phyloP scores from a whole-genome alignment of 2,888 invertebrate genomes.

The Malthinus seriepunctatus region DNA sequence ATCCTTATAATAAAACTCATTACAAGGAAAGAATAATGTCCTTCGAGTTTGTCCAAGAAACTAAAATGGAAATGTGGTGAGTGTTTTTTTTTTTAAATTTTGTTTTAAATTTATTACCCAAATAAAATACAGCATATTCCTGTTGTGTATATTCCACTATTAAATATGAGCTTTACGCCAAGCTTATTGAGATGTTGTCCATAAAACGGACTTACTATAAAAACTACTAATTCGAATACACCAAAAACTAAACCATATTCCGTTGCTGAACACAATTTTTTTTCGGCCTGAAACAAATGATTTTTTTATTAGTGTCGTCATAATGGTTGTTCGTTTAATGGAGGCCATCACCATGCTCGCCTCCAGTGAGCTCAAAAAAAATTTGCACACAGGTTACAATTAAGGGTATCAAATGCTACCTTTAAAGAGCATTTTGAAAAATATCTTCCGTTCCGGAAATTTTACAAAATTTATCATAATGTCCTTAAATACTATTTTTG shows the following conservation, averaged over 20 bases:
- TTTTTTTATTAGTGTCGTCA: too few species aligned
- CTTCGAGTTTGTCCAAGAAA: conserved; percentile 70
- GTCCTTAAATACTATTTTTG: too few species aligned
- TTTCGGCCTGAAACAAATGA: conserved; percentile 69
- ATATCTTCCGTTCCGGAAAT: too few species aligned
- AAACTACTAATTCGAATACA: conserved; percentile 81
- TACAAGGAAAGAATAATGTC: conserved; percentile 73
- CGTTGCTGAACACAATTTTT: conserved; percentile 77
- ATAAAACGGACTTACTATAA: conserved; percentile 79
- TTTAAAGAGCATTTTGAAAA: too few species aligned
- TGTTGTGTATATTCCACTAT: conserved; percentile 80
- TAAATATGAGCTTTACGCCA: conserved; percentile 80
- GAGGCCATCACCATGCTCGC: too few species aligned
- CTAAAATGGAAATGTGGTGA: conserved; percentile 50
- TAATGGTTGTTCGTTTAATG: too few species aligned
- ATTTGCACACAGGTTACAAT: too few species aligned
- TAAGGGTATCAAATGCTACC: too few species aligned
- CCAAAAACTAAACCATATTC: conserved; percentile 89
- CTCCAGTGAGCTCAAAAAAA: too few species aligned
- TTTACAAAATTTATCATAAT: too few species aligned
- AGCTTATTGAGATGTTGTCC: conserved; percentile 77
- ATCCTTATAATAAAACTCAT: conserved; percentile 80
- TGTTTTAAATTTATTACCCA: conserved; percentile 60
- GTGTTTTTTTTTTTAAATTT: not conserved
- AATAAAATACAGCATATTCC: conserved; percentile 83